These are phyloP conservation scores for Mirounga angustirostris DNA, from an alignment of 2,113 vertebrate species.

Conservation along the genomic window DNA sequence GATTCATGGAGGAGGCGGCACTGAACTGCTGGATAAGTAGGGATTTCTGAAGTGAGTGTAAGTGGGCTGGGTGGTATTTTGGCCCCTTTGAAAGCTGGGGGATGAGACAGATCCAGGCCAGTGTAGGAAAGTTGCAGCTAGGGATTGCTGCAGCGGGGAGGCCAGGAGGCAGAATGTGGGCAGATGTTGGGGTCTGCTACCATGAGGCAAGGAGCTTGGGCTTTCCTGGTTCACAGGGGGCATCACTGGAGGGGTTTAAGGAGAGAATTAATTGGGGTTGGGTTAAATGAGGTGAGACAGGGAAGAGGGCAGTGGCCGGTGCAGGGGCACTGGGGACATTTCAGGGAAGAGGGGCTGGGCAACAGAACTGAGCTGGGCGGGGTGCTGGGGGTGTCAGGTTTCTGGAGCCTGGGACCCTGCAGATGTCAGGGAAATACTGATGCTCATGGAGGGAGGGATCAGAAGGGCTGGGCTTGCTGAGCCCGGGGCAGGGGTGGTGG, in stretches of 20 bases:
- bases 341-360: neutral
- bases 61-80: neutral
- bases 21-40: neutral
- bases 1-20: neutral
- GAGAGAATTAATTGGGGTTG: neutral
- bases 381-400: fast-evolving
- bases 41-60: neutral
- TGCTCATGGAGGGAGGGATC: neutral
- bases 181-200: neutral
- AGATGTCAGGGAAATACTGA: neutral
- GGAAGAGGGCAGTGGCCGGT: neutral
- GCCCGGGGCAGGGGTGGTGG: neutral
- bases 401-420: neutral
- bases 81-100: neutral
- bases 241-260: neutral
- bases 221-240: neutral
- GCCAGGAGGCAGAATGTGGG: neutral
- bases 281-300: neutral
- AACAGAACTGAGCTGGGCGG: fast-evolving
- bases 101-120: neutral
- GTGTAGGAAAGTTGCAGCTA: fast-evolving
- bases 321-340: too few relatives aligned
- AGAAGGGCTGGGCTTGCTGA: neutral
- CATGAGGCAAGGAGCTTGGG: neutral
- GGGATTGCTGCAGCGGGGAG: neutral